Percentiles rank a stretch among this genome's conserved stretches.
These are phyloP conservation scores for Platyrinchus mystaceus DNA, from an alignment of 2,797 vertebrate species.

Conservation along the genomic window DNA sequence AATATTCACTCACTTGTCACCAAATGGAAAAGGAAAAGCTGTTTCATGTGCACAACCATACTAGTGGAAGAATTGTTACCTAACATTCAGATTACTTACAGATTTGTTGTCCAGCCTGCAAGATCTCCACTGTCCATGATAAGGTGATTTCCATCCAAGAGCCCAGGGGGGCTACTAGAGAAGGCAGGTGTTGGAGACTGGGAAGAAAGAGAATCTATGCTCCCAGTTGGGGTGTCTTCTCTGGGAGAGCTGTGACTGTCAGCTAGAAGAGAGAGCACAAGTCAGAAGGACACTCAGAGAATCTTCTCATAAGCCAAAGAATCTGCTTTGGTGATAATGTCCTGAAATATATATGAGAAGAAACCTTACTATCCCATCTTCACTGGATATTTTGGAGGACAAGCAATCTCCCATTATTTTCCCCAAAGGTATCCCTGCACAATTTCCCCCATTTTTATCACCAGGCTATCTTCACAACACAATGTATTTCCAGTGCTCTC, in stretches of 20 bases:
- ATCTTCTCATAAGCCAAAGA: background rate
- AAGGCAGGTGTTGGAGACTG: constrained; percentile 82
- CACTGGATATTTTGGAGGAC: background rate
- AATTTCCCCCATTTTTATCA: background rate
- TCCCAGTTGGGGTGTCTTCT: constrained; percentile 87
- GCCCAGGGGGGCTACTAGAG: constrained; percentile 77
- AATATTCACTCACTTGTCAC: background rate
- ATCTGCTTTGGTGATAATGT: background rate
- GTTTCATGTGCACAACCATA: background rate
- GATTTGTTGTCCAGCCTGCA: constrained; percentile 66
- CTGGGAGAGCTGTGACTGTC: constrained; percentile 75
- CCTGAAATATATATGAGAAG: background rate
- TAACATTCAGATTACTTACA: constrained; percentile 69
- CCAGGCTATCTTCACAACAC: background rate
- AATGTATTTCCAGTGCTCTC: background rate
- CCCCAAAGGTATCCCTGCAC: background rate
- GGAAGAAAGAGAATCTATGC: constrained; percentile 91
- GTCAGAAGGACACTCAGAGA: constrained; percentile 1
- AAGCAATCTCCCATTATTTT: background rate
- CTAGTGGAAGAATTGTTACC: background rate
- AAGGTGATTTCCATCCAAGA: constrained; percentile 75
- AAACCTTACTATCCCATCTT: background rate
- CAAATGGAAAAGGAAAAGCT: background rate
- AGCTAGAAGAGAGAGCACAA: constrained; percentile 37
- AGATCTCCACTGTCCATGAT: constrained; percentile 52